Base-by-base conservation (phyloP, 2,888 invertebrate genomes). In the Micoletzkya japonica region DNA sequence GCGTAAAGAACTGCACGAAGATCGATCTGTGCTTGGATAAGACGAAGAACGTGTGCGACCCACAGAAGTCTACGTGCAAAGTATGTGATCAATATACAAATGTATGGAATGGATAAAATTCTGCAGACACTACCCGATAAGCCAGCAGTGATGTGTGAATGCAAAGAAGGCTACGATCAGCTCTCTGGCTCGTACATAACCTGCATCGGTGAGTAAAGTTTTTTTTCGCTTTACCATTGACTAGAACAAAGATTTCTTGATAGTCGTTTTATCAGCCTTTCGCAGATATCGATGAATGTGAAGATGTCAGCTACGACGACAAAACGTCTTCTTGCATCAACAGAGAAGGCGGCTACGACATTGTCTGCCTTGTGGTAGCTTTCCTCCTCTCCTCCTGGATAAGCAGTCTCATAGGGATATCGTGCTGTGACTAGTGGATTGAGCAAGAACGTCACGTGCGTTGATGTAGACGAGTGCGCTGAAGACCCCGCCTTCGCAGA, bases 371-470 rank as follows among this genome's bases (percentile, higher is more conserved):
- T n/a, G n/a, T n/a, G n/a, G n/a, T n/a, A n/a, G n/a, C n/a, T n/a
- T n/a, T n/a, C n/a, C n/a, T n/a, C n/a, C n/a, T n/a, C n/a, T n/a
- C n/a, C n/a, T n/a, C n/a, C n/a, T n/a, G n/a, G n/a, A n/a, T n/a
- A n/a, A n/a, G n/a, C n/a, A n/a, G n/a, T n/a, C n/a, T n/a, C n/a
- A n/a, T n/a, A n/a, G n/a, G n/a, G n/a, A n/a, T n/a, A n/a, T n/a
- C n/a, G n/a, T n/a, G n/a, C n/a, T n/a, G n/a, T n/a, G n/a, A n/a
- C n/a, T n/a, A n/a, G n/a, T n/a, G n/a, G n/a, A n/a, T n/a, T n/a
- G n/a, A n/a, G n/a, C n/a, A 67, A 39, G 44, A 67, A 57, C n/a
- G 2, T 59, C 6, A 69, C 44, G 20, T 69, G 59, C 50, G 50
- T 26, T 24, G 50, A 58, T 7, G 49, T 24, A 14, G 57, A 69